Evolutionary conservation across 2,113 vertebrate genomes (phyloP), one percentile per base, ranked within the genome.

Genomic region (Eurypyga helias): DNA sequence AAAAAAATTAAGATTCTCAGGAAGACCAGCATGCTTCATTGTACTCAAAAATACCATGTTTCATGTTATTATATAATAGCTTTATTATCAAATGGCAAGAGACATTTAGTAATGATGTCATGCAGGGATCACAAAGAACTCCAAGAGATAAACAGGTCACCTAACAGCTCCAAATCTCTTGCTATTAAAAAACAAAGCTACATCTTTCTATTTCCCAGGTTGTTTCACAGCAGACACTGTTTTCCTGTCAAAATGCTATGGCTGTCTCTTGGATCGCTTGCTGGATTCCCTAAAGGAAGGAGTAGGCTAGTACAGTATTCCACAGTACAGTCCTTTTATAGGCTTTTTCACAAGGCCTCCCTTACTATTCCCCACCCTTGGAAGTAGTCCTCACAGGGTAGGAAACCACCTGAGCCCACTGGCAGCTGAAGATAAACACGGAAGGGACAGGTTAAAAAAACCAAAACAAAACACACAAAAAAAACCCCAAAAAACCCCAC

Each of bases 21-120:
- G 33, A 76, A 89, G 34, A 64, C 82, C 52, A 69, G 25, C n/a
- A 51, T 49, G 29, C 24, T 83, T 92, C 45, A 77, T 20, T 57
- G 72, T 58, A 90, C 49, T 69, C 41, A 92, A 87, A 81, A 87
- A 72, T 48, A 93, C 69, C 78, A 10, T 25, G 7, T 49, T 89
- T 65, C 43, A 24, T 23, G 36, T 92, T 91, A 41, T 94, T 86
- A 29, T 89, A 29, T 21, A 95, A 95, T 31, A 89, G 61, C 48
- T 97, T 97, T 96, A 97, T 94, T 97, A 96, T 79, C 85, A 97
- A 94, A 95, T 62, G n/a, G 45, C 57, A 90, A 84, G 26, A 93
- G 69, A 93, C 85, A 54, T 46, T 85, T 93, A 92, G 43, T 83
- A 89, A 93, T 51, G 66, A 82, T n/a, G 21, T 86, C 78, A 75